phyloP scores from a whole-genome alignment of 2,113 vertebrate species.

The Urocynchramus pylzowi region DNA sequence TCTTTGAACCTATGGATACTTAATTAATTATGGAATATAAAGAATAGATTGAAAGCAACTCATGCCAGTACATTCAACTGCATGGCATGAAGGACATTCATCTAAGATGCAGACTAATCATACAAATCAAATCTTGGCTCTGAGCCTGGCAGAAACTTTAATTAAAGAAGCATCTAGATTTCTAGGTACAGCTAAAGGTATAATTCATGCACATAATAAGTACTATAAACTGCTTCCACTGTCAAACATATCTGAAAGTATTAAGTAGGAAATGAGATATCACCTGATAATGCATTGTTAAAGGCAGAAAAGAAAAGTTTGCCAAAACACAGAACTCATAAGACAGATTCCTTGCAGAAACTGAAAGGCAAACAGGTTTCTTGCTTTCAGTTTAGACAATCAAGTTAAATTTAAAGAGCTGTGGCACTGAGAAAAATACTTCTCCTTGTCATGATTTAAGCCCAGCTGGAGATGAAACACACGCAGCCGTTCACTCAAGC shows the following conservation, averaged over 20 bases:
- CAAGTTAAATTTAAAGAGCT: neutral
- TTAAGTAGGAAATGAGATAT: neutral
- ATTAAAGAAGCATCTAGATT: neutral
- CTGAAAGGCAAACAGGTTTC: neutral
- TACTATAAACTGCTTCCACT: neutral
- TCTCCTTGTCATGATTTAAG: neutral
- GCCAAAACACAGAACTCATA: neutral
- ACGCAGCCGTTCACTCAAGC: fast-evolving
- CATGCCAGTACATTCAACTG: neutral
- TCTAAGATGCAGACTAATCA: neutral
- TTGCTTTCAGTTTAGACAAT: neutral
- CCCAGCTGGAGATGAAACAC: neutral
- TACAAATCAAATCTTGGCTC: neutral
- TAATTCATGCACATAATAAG: neutral
- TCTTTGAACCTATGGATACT: neutral
- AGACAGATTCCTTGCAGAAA: neutral
- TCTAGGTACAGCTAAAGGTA: neutral
- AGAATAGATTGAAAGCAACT: neutral
- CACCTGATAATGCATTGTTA: neutral
- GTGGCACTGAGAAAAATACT: neutral
- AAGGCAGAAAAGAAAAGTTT: neutral
- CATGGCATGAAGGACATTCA: neutral
- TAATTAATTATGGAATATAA: neutral
- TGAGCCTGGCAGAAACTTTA: neutral
- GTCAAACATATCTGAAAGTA: neutral